Evolutionary conservation across 2,113 vertebrate species (phyloP), one percentile per base, ranked within the genome.

Genomic region (Fregetta grallaria): DNA sequence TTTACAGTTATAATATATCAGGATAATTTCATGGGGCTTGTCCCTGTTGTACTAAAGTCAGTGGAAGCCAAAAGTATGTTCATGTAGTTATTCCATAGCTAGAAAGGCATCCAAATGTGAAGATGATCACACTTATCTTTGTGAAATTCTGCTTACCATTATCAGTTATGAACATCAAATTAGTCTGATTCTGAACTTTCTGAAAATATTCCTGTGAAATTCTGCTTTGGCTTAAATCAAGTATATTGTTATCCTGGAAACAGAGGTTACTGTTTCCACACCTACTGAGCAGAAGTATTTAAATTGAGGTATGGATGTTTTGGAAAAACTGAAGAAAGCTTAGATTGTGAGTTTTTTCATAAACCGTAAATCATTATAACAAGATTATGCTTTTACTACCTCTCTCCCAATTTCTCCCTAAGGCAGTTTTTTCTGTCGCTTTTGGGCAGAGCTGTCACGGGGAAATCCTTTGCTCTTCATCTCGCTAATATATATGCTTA

Each of bases 381-480:
- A 90, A 92, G 81, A 96, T 88, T 56, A 95, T 62, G 26, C 27
- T 93, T 88, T 88, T 86, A 29, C 58, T 86, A 40, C 53, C 16
- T 89, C 77, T 78, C 44, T 94, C 45, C 44, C 22, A 49, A 7
- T 89, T 96, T 94, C 49, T 94, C 52, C 81, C 19, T 36, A 85
- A 89, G 73, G 73, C 76, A 85, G 34, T 13, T 53, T 42, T 95
- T 93, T 86, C n/a, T 72, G 91, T 91, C 62, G 25, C 74, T 84
- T 86, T 62, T 86, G 79, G 86, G 68, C 52, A 92, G 80, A 88
- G 67, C 50, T 88, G 76, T 95, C 63, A 89, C 34, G 52, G 82
- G 82, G 65, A 96, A 95, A 91, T 84, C 78, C 47, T 81, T 82
- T 91, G 65, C 75, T 92, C 42, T 71, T 92, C 83, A n/a, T 80